Evolutionary conservation across 2,888 invertebrate genomes (phyloP), one percentile per base, ranked within the genome.

Genomic region (Calephelis perditalis): DNA sequence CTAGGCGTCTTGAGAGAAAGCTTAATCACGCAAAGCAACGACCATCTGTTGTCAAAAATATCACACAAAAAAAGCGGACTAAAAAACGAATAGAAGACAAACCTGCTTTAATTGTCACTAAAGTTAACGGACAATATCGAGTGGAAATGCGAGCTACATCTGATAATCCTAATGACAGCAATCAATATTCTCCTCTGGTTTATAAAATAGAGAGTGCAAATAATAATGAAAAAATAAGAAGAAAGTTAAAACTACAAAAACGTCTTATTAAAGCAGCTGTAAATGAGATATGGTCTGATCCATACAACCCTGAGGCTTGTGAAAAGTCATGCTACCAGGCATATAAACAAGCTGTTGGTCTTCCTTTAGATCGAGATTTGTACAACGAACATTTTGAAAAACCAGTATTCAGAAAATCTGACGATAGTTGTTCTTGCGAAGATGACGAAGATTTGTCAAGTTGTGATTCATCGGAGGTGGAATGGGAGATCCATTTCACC

Each of bases 401-500:
- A 49, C 47, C 47, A 3, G 26, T 26, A 49, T 15, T 49, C 0
- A 15, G 15, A n/a, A 46, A 12, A 15, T 15, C 7, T 15, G 47
- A 49, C 59, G 68, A 70, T 3, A 75, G 73, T 60, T 81, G 74
- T 64, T 78, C 77, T 1, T 77, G 73, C 66, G 71, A 72, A 7
- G 75, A 77, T n/a, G 70, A 74, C 3, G 73, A 75, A 46, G 60
- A 68, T 2, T 75, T 70, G 54, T 79, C 85, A 3, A 75, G 77
- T n/a, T 76, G 74, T 55, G 79, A 78, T 61, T 86, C 85, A 0
- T 70, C 84, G 46, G 84, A 82, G 61, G 67, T 84, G 1, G 82
- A 89, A 63, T 89, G 87, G 87, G 87, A 87, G 66, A 75, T 89
- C 58, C 82, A 84, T 60, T 89, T 85, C 63, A 79, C 86, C 2